Base-by-base conservation (phyloP, 2,888 invertebrate genomes). In the Ochropleura plecta region DNA sequence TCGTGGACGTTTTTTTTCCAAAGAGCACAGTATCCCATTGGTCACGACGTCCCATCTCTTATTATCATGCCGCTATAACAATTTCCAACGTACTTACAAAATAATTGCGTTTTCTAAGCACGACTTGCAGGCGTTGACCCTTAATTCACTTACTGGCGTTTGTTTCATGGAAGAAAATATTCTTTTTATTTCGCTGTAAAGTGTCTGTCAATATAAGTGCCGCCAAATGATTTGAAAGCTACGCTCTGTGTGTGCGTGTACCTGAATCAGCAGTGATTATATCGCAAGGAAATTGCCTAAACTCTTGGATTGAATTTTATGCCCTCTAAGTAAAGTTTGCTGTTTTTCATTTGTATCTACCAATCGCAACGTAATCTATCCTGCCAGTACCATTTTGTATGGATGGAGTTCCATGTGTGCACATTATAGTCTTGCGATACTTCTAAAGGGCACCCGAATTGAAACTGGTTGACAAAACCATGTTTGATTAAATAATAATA, bases 61-160 rank as follows among this genome's bases (percentile, higher is more conserved):
- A 95, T 94, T 95, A 95, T 93, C 90, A 92, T 92, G 92, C 93
- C 94, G 93, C 94, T 92, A 90, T 92, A 94, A 94, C 93, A 93
- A 94, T 94, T 94, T 93, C 89, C 90, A 93, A 68, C 51, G 82
- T 93, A 93, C 93, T 93, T 93, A 94, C 90, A 92, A 91, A 93
- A 94, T 96, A 95, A 96, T 95, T 94, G 93, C 92, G 91, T 95
- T 95, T 93, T 91, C 93, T 93, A 94, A 94, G 93, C 95, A 95
- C 95, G 95, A 95, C 92, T 94, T 78, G 81, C 92, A 93, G 95
- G 79, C 94, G 92, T 92, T 94, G 94, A 95, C 93, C 94, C 93
- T 92, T 92, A 89, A 91, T 91, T 89, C 88, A 90, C 88, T 92
- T 90, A 82, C 60, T 73, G 66, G 42, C 49, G 48, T 84, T 83